Base-by-base conservation (phyloP, 2,113 vertebrate genomes). In the Notothenia coriiceps region DNA sequence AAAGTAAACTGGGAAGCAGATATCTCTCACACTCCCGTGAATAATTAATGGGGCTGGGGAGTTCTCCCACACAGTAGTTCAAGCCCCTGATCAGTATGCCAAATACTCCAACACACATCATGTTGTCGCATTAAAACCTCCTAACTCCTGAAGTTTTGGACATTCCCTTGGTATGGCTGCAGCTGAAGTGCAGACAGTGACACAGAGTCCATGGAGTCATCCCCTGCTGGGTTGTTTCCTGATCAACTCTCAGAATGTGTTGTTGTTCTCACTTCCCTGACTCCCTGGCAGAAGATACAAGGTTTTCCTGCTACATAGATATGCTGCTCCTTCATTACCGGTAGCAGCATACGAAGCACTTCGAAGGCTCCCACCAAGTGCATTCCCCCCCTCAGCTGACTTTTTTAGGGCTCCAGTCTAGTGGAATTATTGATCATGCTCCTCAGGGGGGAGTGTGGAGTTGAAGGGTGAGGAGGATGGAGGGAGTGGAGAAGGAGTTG, bases 41-140 rank as follows among this genome's bases (percentile, higher is more conserved):
- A 91, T 91, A 88, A 91, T 89, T 74, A 84, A 91, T 88, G 72
- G 67, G 64, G 5, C 63, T 70, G 56, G 87, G 87, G 86, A 90
- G 69, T 90, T 86, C 77, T 82, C 80, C 83, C 69, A 78, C 74
- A 82, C 73, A 70, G 68, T 33, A 74, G 74, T 88, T 87, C 79
- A 83, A 86, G 67, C 57, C 50, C 77, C 87, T 83, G 79, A 85
- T 89, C 86, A 79, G 81, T 60, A 88, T 79, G 69, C 87, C 77
- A 76, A 89, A 89, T 67, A 82, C 73, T 43, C 51, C 22, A 83
- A 63, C 72, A 57, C 77, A 80, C 82, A 89, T 55, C 70, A 44
- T 43, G 57, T 75, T 35, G 63, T 55, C 46, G 20, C 77, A 72
- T 63, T 81, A 61, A 77, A 86, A 65, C 18, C 74, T 46, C 52